A percentile compares a stretch with the other conserved stretches of the same genome.
Evolutionary conservation across 2,113 vertebrate genomes (phyloP).

Genomic region (Lathamus discolor): DNA sequence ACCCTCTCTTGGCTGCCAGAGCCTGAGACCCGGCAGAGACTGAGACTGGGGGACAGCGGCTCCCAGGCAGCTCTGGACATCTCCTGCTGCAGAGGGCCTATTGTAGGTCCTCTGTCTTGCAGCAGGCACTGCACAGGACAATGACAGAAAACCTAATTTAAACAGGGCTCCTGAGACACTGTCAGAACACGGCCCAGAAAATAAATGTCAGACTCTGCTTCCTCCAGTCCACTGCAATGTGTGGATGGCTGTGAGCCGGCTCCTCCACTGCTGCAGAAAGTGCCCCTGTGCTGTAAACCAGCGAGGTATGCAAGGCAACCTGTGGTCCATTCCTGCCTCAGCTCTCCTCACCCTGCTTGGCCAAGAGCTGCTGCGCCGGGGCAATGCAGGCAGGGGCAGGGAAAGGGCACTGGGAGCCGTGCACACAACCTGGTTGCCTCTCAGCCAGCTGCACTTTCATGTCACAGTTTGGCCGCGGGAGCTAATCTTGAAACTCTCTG

Average conservation of each 20-base stretch:
- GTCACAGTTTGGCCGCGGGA: background rate
- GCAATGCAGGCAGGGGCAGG: background rate
- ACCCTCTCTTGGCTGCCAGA: background rate
- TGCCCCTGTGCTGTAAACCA: background rate
- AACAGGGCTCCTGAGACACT: background rate
- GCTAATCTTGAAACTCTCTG: background rate
- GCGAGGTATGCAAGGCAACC: rapidly evolving
- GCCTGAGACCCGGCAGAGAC: background rate
- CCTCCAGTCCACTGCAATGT: background rate
- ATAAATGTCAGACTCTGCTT: background rate
- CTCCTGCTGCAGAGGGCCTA: background rate
- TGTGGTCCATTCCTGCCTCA: background rate
- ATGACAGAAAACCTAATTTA: background rate
- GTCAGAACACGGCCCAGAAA: background rate
- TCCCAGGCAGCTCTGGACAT: background rate
- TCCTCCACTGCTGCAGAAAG: background rate
- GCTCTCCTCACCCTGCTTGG: background rate
- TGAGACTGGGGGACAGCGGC: background rate
- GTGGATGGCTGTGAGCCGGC: background rate
- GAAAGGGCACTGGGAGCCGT: rapidly evolving
- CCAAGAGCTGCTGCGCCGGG: background rate
- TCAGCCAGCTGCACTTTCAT: rapidly evolving
- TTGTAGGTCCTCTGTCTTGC: background rate
- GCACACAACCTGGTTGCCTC: background rate
- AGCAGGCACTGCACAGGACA: background rate